Evolutionary conservation across 2,113 vertebrate genomes (phyloP).

Genomic region (Pedetes capensis): DNA sequence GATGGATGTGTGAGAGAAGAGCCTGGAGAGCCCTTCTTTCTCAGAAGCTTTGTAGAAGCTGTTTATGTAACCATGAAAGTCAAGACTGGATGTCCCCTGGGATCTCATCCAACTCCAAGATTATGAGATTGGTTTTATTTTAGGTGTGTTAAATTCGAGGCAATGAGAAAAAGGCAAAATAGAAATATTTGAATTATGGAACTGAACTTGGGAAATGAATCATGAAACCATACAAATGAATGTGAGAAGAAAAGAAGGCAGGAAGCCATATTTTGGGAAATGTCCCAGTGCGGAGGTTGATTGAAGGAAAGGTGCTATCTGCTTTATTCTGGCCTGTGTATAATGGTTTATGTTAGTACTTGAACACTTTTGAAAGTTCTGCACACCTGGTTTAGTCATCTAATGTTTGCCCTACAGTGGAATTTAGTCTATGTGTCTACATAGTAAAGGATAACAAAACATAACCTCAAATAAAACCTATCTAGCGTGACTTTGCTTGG

Average conservation of each 20-base stretch:
- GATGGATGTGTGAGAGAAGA: not conserved
- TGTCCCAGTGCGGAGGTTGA: not conserved
- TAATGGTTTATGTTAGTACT: not conserved
- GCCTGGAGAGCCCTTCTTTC: not conserved
- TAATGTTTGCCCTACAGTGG: not conserved
- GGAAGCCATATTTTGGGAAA: not conserved
- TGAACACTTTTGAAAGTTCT: not conserved
- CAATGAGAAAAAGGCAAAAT: constrained; percentile 39
- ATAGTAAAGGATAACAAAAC: not conserved
- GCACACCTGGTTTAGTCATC: not conserved
- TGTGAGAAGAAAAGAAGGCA: not conserved
- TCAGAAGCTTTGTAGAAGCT: not conserved
- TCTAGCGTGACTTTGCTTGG: not conserved
- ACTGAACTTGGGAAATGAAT: constrained; percentile 43
- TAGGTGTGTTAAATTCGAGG: constrained; percentile 39
- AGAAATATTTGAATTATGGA: constrained; percentile 37
- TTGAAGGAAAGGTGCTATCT: not conserved
- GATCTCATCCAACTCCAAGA: not conserved
- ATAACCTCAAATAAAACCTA: not conserved
- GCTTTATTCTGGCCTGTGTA: not conserved
- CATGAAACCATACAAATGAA: not conserved
- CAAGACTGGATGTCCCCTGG: not conserved
- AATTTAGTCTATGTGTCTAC: not conserved
- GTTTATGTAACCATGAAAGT: not conserved
- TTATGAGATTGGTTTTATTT: constrained; percentile 56